Percentiles rank a stretch among this genome's conserved stretches.
Conservation (phyloP, 2,797 vertebrate genomes). For the Rhynchotus rufescens region DNA sequence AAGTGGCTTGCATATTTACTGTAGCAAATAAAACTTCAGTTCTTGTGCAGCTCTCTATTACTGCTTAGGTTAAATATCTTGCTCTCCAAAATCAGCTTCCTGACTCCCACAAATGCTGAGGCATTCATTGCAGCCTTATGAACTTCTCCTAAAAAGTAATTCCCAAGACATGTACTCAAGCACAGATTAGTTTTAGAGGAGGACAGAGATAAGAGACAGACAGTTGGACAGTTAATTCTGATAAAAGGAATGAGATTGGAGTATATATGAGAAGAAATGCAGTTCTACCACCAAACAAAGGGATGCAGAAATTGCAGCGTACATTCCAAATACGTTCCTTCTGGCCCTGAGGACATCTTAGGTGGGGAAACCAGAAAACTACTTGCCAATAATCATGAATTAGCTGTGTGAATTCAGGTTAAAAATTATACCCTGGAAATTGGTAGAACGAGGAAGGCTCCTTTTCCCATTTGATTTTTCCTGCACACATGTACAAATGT, state of each 20-base stretch:
- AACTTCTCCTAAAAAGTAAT: neutral
- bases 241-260: neutral
- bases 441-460: neutral
- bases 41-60: neutral
- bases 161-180: neutral
- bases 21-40: conserved; percentile 44
- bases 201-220: neutral
- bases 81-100: neutral
- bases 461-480: neutral
- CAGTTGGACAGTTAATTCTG: neutral
- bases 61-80: conserved; percentile 17
- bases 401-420: neutral
- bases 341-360: neutral
- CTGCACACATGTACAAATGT: neutral
- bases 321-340: neutral
- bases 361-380: neutral
- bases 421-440: neutral
- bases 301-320: neutral
- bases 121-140: neutral
- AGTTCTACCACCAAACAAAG: neutral
- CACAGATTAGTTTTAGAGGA: neutral
- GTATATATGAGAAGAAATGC: neutral
- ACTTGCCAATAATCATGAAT: neutral
- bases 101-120: neutral
- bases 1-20: conserved; percentile 33